Conservation (phyloP, 2,888 invertebrate species). For the Incurvaria masculella region DNA sequence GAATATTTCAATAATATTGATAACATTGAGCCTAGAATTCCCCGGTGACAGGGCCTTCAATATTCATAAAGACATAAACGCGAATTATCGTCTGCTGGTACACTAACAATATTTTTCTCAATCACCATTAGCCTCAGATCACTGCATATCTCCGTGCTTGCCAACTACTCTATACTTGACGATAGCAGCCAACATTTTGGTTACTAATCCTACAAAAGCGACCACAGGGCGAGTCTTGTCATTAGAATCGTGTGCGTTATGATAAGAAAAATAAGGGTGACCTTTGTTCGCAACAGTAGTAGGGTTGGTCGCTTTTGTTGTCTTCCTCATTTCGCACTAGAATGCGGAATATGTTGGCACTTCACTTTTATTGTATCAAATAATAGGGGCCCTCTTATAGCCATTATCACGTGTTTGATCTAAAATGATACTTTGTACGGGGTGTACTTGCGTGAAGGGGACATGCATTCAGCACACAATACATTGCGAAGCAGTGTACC, state of each 20-base stretch:
- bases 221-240: too few species aligned
- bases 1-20: too few species aligned
- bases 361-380: slow-evolving; percentile 58
- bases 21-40: too few species aligned
- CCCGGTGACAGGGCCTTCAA: slow-evolving; percentile 32
- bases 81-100: slow-evolving; percentile 39
- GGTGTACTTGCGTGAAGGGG: slow-evolving; percentile 28
- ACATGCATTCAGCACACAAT: slow-evolving; percentile 24
- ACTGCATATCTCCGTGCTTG: slow-evolving; percentile 31
- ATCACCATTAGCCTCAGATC: slow-evolving; percentile 44
- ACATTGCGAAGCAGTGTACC: not conserved
- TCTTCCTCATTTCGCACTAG: slow-evolving; percentile 37
- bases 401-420: slow-evolving; percentile 57
- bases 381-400: slow-evolving; percentile 56
- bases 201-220: too few species aligned
- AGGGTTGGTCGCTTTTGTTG: slow-evolving; percentile 25
- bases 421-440: slow-evolving; percentile 51
- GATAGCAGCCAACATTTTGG: slow-evolving; percentile 31
- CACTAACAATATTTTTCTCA: slow-evolving; percentile 52
- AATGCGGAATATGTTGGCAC: slow-evolving; percentile 56
- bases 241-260: slow-evolving; percentile 17
- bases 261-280: slow-evolving; percentile 9
- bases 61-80: slow-evolving; percentile 54
- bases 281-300: slow-evolving; percentile 19
- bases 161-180: slow-evolving; percentile 7